Conservation (phyloP, 30 jellyfish, hydroid and myxozoan genomes). For the Calvadosia cruxmelitensis region DNA sequence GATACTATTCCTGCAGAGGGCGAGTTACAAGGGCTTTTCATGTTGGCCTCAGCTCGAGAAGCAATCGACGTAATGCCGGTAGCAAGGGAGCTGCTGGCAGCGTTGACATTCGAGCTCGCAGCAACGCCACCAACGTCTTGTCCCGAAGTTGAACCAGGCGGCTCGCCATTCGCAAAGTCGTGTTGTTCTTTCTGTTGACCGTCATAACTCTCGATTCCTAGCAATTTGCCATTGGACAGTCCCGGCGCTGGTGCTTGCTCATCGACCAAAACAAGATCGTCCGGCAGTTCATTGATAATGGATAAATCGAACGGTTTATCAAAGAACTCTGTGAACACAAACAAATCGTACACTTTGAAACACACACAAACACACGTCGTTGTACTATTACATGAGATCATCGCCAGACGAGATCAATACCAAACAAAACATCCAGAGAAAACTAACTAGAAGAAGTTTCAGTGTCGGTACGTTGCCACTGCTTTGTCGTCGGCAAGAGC, state of each 20-base stretch:
- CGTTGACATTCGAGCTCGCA: conserved; percentile 39
- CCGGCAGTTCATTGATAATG: conserved; percentile 42
- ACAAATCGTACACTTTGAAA: no score
- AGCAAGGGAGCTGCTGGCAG: conserved; percentile 11
- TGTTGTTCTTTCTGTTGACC: conserved; percentile 25
- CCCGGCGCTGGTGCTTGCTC: conserved; percentile 7
- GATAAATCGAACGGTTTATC: conserved; percentile 9
- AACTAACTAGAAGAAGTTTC: no score
- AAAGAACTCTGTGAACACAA: conserved; percentile 2
- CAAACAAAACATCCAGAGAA: no score
- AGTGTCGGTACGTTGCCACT: no score
- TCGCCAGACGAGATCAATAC: no score
- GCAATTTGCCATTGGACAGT: conserved; percentile 16
- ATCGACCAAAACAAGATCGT: conserved; percentile 18
- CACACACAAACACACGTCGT: no score
- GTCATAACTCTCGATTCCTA: conserved; percentile 49
- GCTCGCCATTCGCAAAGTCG: conserved; percentile 45
- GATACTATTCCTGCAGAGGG: conserved; percentile 24
- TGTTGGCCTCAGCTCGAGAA: conserved; percentile 18
- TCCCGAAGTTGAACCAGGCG: conserved; percentile 1
- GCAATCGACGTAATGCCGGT: not conserved
- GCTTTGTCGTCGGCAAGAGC: not conserved
- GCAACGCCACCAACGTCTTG: conserved; percentile 12
- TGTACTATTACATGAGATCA: no score
- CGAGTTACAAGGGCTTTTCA: conserved; percentile 2